Conservation (phyloP, 2,888 invertebrate species). For the Strigamia maritima region DNA sequence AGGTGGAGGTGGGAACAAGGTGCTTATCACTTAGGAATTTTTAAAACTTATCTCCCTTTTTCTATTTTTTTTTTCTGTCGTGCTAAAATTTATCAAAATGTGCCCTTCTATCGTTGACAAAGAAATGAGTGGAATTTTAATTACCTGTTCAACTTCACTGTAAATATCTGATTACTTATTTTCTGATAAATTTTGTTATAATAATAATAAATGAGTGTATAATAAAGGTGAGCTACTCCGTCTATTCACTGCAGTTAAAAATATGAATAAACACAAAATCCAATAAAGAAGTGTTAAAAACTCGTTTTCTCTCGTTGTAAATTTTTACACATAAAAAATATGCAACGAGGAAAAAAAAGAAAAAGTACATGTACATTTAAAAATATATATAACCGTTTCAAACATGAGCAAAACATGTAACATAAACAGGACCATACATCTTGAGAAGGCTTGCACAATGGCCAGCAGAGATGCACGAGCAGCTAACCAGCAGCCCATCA, state of each 20-base stretch:
- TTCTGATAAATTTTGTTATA: background rate
- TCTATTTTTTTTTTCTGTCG: background rate
- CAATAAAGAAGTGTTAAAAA: background rate
- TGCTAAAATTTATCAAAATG: conserved; percentile 1
- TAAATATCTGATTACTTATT: background rate
- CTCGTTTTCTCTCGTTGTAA: background rate
- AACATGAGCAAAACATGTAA: background rate
- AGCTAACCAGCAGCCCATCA: conserved; percentile 15
- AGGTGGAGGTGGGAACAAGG: conserved; percentile 2
- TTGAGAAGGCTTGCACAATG: conserved; percentile 5
- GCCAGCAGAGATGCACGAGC: conserved; percentile 15
- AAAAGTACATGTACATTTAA: background rate
- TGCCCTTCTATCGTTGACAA: background rate
- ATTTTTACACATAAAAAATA: background rate
- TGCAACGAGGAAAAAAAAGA: background rate
- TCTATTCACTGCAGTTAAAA: background rate
- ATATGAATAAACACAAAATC: background rate
- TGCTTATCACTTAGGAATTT: conserved; percentile 15
- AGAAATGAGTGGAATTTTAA: conserved; percentile 10
- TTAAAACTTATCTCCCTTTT: conserved; percentile 6
- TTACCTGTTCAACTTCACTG: conserved; percentile 10
- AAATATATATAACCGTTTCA: background rate
- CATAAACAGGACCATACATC: conserved; percentile 10
- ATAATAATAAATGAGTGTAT: background rate
- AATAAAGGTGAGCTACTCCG: background rate